Base-by-base conservation (phyloP, 2,113 vertebrate species). In the Piprites chloris region DNA sequence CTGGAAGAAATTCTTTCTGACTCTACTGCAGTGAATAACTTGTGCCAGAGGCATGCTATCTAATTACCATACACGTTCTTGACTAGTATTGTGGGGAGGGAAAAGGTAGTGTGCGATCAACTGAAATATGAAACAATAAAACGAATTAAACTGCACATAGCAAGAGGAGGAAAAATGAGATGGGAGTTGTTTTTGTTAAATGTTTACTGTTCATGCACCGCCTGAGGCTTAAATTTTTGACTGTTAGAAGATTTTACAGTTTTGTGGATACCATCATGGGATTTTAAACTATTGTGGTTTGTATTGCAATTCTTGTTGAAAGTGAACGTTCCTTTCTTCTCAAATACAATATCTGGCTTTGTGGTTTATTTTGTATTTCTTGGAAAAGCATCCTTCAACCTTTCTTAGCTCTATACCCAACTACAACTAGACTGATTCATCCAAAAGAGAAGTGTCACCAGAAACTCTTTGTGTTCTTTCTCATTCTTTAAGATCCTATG, bases 1-100 rank as follows among this genome's bases (percentile, higher is more conserved):
- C 35, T 95, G 90, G 11, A 56, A 89, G 44, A 52, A 88, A 96
- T 89, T 72, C 85, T 56, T 95, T 84, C 61, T 82, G 77, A 91
- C 71, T 94, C 35, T 35, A 66, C 66, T 66, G 88, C 55, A 91
- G 42, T 62, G 72, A 92, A 32, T 44, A 93, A 59, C 62, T 76
- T 96, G 59, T 94, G 72, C 95, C 92, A 74, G 65, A 94, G 93
- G 73, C 92, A 76, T 44, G 78, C 63, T 92, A 84, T 84, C 93
- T 55, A 80, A 97, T 93, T 96, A 72, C 44, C 76, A 95, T 79
- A 49, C 41, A 69, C 61, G 55, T 79, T 89, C 52, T 50, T 87
- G 91, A 94, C 90, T 95, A 47, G 59, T 58, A 8, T 10, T 41
- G 69, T 87, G 47, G 24, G 82, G 74, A 92, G 8, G 8, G 30